Conservation (phyloP, 2,113 vertebrate genomes). For the Uropsilus gracilis region DNA sequence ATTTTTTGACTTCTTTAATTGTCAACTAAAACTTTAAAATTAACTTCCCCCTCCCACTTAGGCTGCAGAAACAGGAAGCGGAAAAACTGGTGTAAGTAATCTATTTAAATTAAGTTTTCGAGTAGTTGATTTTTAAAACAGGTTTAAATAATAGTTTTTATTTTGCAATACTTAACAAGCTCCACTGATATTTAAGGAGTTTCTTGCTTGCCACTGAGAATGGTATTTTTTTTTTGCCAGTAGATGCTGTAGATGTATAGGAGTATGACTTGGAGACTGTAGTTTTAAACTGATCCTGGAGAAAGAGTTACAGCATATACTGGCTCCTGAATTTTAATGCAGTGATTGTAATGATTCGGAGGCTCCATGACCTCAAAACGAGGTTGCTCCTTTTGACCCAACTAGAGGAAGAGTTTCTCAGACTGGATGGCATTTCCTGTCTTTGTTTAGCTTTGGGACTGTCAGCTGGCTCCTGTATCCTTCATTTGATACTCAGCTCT, state of each 20-base stretch:
- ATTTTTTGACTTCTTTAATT: background rate
- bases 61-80: conserved; percentile 99
- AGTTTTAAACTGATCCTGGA: background rate
- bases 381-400: background rate
- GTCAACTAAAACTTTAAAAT: background rate
- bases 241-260: background rate
- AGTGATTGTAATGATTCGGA: background rate
- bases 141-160: background rate
- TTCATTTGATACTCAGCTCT: background rate
- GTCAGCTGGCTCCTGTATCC: background rate
- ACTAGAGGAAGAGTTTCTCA: background rate
- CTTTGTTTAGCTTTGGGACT: background rate
- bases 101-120: background rate
- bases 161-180: background rate
- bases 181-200: background rate
- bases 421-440: background rate
- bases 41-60: conserved; percentile 70
- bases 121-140: conserved; percentile 26
- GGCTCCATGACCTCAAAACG: background rate
- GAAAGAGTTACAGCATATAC: background rate
- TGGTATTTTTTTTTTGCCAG: background rate
- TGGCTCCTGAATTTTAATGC: conserved; percentile 1
- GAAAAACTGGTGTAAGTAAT: conserved; percentile 97
- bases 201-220: background rate
- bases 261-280: background rate